A percentile compares a stretch with the other conserved stretches of the same genome.
phyloP scores from a whole-genome alignment of 2,888 invertebrate genomes.

The Syrista parreyssii region DNA sequence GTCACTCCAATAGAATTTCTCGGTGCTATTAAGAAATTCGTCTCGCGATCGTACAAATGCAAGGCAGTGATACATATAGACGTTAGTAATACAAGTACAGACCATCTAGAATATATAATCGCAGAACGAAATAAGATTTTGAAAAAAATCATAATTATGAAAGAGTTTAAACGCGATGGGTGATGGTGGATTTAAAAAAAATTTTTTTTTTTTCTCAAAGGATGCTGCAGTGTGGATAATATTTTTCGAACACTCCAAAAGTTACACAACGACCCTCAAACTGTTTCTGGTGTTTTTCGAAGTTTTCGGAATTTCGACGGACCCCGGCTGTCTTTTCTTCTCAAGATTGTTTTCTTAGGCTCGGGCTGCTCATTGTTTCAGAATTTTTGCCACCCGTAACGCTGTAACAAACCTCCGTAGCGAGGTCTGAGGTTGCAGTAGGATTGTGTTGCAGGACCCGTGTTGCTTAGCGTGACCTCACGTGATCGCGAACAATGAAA shows the following conservation, averaged over 20 bases:
- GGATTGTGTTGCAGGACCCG: conserved; percentile 35
- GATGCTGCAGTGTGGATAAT: background rate
- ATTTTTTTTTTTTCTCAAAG: background rate
- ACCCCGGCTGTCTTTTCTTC: background rate
- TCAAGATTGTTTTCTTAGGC: conserved; percentile 5
- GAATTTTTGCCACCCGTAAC: conserved; percentile 38
- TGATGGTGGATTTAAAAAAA: too few species aligned
- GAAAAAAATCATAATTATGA: too few species aligned
- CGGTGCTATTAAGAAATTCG: background rate
- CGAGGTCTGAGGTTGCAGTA: conserved; percentile 36
- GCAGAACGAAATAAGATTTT: background rate
- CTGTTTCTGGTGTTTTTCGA: background rate
- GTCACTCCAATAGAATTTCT: conserved; percentile 29
- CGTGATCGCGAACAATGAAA: conserved; percentile 43
- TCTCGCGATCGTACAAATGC: background rate
- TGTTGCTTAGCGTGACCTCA: conserved; percentile 17
- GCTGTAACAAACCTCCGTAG: conserved; percentile 35
- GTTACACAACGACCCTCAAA: background rate
- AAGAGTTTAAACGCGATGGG: too few species aligned
- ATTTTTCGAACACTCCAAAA: background rate
- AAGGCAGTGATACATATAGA: background rate
- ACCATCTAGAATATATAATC: background rate
- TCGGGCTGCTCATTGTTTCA: conserved; percentile 6
- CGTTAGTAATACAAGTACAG: background rate
- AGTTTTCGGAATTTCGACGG: background rate